Base-by-base conservation (phyloP, 1,140 invertebrate species). In the Lasaia peninsularis region DNA sequence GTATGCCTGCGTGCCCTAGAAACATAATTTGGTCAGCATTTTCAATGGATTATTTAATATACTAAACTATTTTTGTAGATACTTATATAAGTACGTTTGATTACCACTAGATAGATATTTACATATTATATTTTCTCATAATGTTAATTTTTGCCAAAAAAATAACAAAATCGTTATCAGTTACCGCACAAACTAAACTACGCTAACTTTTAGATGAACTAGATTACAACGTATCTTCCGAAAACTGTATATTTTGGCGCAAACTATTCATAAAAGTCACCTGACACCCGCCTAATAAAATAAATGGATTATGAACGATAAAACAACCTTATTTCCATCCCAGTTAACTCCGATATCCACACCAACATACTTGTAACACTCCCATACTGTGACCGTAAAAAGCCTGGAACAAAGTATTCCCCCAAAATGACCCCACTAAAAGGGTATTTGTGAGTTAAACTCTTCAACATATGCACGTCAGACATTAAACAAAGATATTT, bases 11-110 rank as follows among this genome's bases (percentile, higher is more conserved):
- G 63, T 66, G 58, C 55, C 56, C 56, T 54, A 70, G 66, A 62
- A 63, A 60, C 70, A 71, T 73, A 58, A 71, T 71, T 81, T 77
- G 49, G 60, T 73, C 69, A 75, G 68, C 68, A 58, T 75, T 84
- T 79, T 77, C 72, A 69, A 76, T 59, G 56, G 75, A 78, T 80
- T 74, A 66, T 80, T 86, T 80, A 76, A 80, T 86, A 84, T 84
- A 80, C 75, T 56, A 48, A 86, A 84, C 86, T 88, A 88, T 88
- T 88, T 88, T 88, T 88, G 83, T 88, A 88, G 86, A 84, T 83
- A 83, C 81, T 73, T 84, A 83, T 86, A 84, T 84, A 20, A 44
- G 14, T 44, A 80, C 79, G 68, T 84, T 88, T 78, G 65, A 86
- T 75, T 86, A 84, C 77, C 78, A 84, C 80, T 88, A 85, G 71